A percentile compares a stretch with the other conserved stretches of the same genome.
Conservation (phyloP, 1,140 invertebrate species). For the Conopomorpha cramerella region DNA sequence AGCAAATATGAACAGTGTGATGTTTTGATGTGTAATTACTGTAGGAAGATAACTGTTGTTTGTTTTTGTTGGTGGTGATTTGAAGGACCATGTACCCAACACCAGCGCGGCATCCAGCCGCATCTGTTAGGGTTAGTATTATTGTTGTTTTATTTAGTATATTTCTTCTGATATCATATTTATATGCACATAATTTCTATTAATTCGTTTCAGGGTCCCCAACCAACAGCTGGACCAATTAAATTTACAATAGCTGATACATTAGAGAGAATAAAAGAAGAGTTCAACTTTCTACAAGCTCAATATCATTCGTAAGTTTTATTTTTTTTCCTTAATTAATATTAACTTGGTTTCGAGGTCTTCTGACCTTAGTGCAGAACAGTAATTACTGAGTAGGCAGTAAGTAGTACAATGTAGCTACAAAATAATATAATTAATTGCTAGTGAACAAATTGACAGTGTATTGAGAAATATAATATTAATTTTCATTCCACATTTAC, state of each 20-base stretch:
- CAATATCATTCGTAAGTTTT: slow-evolving; percentile 95
- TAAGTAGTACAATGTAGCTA: too few species aligned
- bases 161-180: too few species aligned
- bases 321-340: not conserved
- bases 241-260: slow-evolving; percentile 97
- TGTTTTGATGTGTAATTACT: too few species aligned
- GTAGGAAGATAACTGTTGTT: slow-evolving; percentile 43
- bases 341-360: too few species aligned
- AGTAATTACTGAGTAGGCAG: too few species aligned
- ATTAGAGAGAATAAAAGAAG: slow-evolving; percentile 97
- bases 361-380: too few species aligned
- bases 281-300: slow-evolving; percentile 97
- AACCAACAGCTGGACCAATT: slow-evolving; percentile 84
- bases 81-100: slow-evolving; percentile 38
- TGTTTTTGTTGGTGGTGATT: slow-evolving; percentile 17
- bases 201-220: slow-evolving; percentile 75
- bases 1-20: slow-evolving; percentile 26
- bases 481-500: too few species aligned
- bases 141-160: slow-evolving; percentile 17
- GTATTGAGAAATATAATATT: too few species aligned
- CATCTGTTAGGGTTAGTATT: slow-evolving; percentile 50
- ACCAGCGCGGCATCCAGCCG: slow-evolving; percentile 45
- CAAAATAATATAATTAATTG: too few species aligned
- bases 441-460: too few species aligned
- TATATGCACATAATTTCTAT: too few species aligned